Base-by-base conservation (phyloP, 1,140 invertebrate genomes). In the Cotesia typhae region DNA sequence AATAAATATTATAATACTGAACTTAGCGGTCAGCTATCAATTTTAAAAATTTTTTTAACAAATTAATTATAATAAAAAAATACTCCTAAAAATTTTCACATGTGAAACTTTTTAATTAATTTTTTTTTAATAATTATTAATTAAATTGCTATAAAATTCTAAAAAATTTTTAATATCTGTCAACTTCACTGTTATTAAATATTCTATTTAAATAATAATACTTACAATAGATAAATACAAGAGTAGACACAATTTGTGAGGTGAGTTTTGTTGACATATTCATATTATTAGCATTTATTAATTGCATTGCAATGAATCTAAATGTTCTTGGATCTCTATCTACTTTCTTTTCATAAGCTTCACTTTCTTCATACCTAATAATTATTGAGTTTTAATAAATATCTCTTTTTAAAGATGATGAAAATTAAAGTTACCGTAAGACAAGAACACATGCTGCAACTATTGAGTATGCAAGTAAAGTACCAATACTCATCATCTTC, bases 401-500 rank as follows among this genome's bases (percentile, higher is more conserved):
- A 14, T 55, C 0, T 55, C 1, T n/a, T 14, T 20, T 9, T 17
- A 59, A 6, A 20, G 3, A 51, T 66, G 4, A 64, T 64, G 28
- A 28, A 28, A 28, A 28, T 64, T 41, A 52, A 52, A 77, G 70
- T 82, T 88, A 92, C 87, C 91, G 86, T 61, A 96, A 85, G 76
- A 95, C 88, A 4, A 96, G 86, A 0, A 96, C 93, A 82, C 92
- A 94, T 10, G 91, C 88, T 14, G 93, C 92, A 4, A 96, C 94
- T 75, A 95, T 91, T 0, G 93, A 93, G 82, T 96, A 96, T 12
- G 94, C 94, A 68, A 95, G 81, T 3, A 96, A 81, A 1, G 94
- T 95, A 55, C 94, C 94, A 78, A 96, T 95, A 10, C 93, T 94
- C 93, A 96, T 94, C 93, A 96, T 94, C 73, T 94, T 91, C 3